Percentiles rank a stretch among this genome's conserved stretches.
These are phyloP conservation scores for Brotula barbata DNA, from an alignment of 2,797 vertebrate species.

Conservation along the genomic window DNA sequence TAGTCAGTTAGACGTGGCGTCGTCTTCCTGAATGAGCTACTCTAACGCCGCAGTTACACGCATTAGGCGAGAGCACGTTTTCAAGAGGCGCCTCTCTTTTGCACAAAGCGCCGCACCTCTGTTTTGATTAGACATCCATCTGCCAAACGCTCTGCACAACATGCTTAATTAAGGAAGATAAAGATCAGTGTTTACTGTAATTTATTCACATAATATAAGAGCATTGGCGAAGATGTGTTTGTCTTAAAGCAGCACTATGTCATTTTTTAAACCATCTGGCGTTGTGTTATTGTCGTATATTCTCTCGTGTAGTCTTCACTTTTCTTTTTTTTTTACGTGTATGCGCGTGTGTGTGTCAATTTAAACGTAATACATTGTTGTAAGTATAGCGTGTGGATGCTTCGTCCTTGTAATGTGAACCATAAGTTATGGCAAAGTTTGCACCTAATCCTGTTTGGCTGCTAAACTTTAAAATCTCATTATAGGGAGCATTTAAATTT, in stretches of 20 bases:
- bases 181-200: not conserved
- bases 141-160: not conserved
- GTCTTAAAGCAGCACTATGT: too few species aligned
- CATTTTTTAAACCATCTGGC: too few species aligned
- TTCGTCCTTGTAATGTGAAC: not conserved
- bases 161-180: not conserved
- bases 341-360: too few species aligned
- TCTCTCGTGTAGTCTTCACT: too few species aligned
- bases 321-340: too few species aligned
- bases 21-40: too few species aligned
- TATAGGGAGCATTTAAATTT: slow-evolving; percentile 4
- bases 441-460: not conserved
- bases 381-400: not conserved
- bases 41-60: too few species aligned
- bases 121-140: slow-evolving; percentile 3
- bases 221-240: not conserved
- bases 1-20: too few species aligned
- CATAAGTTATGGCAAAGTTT: not conserved
- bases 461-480: slow-evolving; percentile 5
- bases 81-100: too few species aligned
- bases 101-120: not conserved
- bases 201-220: not conserved
- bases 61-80: too few species aligned
- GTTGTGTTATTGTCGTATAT: too few species aligned
- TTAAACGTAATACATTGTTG: too few species aligned